Evolutionary conservation across 2,797 vertebrate species (phyloP).

Genomic region (Cyprinella venusta): DNA sequence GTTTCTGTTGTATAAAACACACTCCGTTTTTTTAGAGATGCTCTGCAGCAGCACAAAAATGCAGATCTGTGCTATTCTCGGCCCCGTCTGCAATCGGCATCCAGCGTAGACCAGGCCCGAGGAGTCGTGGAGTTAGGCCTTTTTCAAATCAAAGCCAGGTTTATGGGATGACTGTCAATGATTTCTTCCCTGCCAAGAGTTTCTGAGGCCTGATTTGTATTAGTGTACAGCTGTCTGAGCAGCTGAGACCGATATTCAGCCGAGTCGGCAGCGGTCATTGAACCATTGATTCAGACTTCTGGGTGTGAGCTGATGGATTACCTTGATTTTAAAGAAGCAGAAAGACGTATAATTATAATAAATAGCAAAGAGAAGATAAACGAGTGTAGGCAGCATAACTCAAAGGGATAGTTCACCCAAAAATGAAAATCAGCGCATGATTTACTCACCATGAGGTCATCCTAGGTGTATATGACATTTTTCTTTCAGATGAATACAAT

Average conservation of each 20-base stretch:
- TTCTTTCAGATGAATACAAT: no score
- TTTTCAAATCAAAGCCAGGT: conserved; percentile 72
- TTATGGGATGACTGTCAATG: conserved; percentile 75
- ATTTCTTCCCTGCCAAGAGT: conserved; percentile 68
- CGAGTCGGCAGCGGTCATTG: conserved; percentile 74
- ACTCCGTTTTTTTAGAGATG: conserved; percentile 65
- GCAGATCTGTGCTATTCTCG: conserved; percentile 61
- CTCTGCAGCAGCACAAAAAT: conserved; percentile 60
- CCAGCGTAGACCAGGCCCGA: conserved; percentile 57
- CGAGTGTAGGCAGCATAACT: not conserved
- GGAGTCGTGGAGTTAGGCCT: conserved; percentile 58
- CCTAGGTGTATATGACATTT: no score
- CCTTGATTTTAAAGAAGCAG: conserved; percentile 58
- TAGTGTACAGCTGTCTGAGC: conserved; percentile 69
- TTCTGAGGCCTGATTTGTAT: conserved; percentile 71
- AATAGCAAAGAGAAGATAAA: not conserved
- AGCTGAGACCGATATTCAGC: conserved; percentile 71
- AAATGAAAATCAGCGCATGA: no score
- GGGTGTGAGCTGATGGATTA: conserved; percentile 74
- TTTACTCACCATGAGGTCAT: no score
- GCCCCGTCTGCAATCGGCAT: conserved; percentile 63
- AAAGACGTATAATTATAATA: conserved; percentile 18
- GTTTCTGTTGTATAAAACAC: conserved; percentile 68
- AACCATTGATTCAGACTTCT: conserved; percentile 76
- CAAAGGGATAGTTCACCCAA: no score